Base-by-base conservation (phyloP, 2,113 vertebrate species). In the Pedetes capensis region DNA sequence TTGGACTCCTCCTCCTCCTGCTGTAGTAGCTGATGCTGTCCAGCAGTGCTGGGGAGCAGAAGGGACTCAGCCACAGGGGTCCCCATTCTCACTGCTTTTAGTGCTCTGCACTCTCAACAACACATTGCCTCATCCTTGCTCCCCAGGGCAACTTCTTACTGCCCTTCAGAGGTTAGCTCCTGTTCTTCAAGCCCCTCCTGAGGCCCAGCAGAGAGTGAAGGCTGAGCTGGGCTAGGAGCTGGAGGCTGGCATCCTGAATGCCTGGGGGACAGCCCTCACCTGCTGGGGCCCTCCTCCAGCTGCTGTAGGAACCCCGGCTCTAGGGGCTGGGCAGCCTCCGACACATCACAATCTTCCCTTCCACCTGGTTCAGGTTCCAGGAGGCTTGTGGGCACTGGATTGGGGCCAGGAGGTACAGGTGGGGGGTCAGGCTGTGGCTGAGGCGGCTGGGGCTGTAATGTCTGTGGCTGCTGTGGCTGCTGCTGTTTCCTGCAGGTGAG, bases 1-100 rank as follows among this genome's bases (percentile, higher is more conserved):
- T 95, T 97, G 51, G 96, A 74, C 25, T 97, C 97, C 18, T 96
- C 96, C 64, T 98, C 98, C 37, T 98, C 98, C 81, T 96, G 96
- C 79, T 96, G 96, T 74, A 74, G 89, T 55, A 75, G 92, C 87
- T 93, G 97, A 86, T 75, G 96, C 92, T 93, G 97, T 82, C 94
- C 84, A 53, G 93, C 57, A 92, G 97, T 96, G 53, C 96, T 97
- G 44, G 64, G 61, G 64, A 74, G 79, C 47, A 96, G 84, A 97
- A 49, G 55, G 61, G 59, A 89, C 61, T 97, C 59, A 96, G 91
- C 53, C 86, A 90, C 47, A 89, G 59, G 44, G 37, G 22, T 55
- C 69, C 81, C 32, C 64, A 34, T 6, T 80, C 87, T 82, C 27
- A 53, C 0, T 55, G 39, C 39, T 79, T 92, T 66, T 57, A 93